These are phyloP conservation scores for Drosophila ficusphila DNA, from an alignment of 1,140 invertebrate genomes.

Conservation along the genomic window DNA sequence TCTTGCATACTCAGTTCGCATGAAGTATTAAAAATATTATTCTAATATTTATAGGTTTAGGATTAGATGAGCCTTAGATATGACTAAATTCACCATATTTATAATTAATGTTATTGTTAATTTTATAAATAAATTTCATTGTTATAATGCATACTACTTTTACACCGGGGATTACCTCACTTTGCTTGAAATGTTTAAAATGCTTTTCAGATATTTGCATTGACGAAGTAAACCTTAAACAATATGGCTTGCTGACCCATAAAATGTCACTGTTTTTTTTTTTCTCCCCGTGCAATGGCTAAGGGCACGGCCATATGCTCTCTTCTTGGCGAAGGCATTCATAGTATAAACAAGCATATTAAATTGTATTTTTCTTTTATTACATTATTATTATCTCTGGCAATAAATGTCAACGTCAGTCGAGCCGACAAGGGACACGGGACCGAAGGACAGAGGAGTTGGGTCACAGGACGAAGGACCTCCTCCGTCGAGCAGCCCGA, in stretches of 20 bases:
- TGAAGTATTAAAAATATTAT: too few species aligned
- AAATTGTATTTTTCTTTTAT: conserved; percentile 83
- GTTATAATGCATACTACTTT: too few species aligned
- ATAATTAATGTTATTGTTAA: too few species aligned
- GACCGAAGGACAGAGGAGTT: conserved; percentile 32
- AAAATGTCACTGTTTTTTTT: neutral
- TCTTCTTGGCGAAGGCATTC: conserved; percentile 29
- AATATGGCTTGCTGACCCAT: neutral
- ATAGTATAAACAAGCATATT: conserved; percentile 82
- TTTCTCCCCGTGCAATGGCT: conserved; percentile 23
- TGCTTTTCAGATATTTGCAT: too few species aligned
- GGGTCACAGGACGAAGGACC: conserved; percentile 25
- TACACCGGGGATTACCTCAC: too few species aligned
- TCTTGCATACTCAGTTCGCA: too few species aligned
- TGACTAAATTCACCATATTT: too few species aligned
- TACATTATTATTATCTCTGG: conserved; percentile 83
- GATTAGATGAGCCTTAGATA: too few species aligned
- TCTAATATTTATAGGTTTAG: too few species aligned
- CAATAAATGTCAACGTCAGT: conserved; percentile 82
- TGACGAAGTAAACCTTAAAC: too few species aligned
- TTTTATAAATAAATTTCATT: too few species aligned
- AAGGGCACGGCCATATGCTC: conserved; percentile 39
- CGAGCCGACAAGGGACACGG: conserved; percentile 70
- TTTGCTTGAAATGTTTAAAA: too few species aligned
- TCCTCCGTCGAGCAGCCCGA: conserved; percentile 23